phyloP scores from a whole-genome alignment of 2,113 vertebrate species.

The Podarcis cretensis region DNA sequence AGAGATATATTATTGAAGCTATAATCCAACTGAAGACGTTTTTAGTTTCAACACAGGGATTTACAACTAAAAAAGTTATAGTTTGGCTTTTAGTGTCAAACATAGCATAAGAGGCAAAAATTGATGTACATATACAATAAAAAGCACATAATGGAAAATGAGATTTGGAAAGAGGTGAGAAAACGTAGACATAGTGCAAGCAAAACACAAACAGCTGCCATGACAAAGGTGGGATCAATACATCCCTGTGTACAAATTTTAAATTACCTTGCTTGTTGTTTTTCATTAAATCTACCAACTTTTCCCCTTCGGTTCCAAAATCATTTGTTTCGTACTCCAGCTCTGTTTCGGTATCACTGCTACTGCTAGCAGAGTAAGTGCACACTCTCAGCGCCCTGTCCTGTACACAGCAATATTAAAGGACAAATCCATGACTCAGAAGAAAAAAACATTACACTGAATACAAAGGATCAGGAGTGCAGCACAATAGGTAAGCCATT shows the following conservation, averaged over 20 bases:
- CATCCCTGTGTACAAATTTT: conserved; percentile 26
- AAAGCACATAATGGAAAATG: conserved; percentile 58
- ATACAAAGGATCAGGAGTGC: background rate
- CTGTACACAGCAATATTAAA: conserved; percentile 58
- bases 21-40: conserved; percentile 46
- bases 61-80: conserved; percentile 29
- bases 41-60: conserved; percentile 33
- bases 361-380: conserved; percentile 70
- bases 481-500: background rate
- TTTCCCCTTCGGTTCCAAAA: conserved; percentile 64
- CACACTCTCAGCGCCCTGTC: conserved; percentile 69
- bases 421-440: conserved; percentile 27
- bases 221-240: conserved; percentile 23
- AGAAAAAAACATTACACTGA: conserved; percentile 1
- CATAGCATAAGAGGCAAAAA: conserved; percentile 43
- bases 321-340: conserved; percentile 59
- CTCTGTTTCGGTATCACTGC: conserved; percentile 70
- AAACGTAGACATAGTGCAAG: conserved; percentile 18
- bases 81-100: conserved; percentile 31
- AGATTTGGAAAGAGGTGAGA: conserved; percentile 52
- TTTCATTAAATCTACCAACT: conserved; percentile 65
- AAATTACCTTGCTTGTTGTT: conserved; percentile 72
- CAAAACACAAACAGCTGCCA: conserved; percentile 38
- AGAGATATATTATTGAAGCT: conserved; percentile 28
- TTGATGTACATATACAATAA: conserved; percentile 19